Percentiles rank a stretch among this genome's conserved stretches.
Conservation (phyloP, 2,888 invertebrate species). For the Drosophila lacicola region DNA sequence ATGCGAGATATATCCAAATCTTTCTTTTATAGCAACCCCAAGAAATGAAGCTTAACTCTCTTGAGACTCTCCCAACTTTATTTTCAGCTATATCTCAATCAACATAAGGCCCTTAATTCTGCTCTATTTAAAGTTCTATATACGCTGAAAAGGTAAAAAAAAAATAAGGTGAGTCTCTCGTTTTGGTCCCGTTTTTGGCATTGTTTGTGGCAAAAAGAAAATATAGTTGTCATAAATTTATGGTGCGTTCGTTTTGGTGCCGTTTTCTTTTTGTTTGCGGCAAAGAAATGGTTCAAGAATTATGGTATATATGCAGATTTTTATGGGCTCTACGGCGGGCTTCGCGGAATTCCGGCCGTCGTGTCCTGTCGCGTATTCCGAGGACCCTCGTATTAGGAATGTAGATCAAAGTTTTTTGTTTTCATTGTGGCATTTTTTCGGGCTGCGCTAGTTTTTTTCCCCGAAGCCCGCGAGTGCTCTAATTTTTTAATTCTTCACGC, state of each 20-base stretch:
- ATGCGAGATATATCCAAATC: too few species aligned
- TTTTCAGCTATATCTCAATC: too few species aligned
- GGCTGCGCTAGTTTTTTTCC: slow-evolving; percentile 75
- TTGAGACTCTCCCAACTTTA: too few species aligned
- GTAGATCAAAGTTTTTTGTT: slow-evolving; percentile 84
- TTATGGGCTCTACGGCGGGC: slow-evolving; percentile 62
- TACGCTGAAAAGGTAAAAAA: slow-evolving; percentile 20
- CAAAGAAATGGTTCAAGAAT: slow-evolving; percentile 56
- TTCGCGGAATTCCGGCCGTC: slow-evolving; percentile 60
- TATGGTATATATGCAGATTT: slow-evolving; percentile 73
- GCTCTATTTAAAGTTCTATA: too few species aligned
- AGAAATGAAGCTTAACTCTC: too few species aligned
- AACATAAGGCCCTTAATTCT: too few species aligned
- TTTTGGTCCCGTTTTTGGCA: slow-evolving; percentile 21
- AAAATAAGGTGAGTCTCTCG: neutral
- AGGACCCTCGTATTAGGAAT: slow-evolving; percentile 75
- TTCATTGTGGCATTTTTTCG: slow-evolving; percentile 64
- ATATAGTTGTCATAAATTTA: slow-evolving; percentile 66
- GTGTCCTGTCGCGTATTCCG: slow-evolving; percentile 70
- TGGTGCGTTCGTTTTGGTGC: slow-evolving; percentile 64
- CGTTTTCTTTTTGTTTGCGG: slow-evolving; percentile 56
- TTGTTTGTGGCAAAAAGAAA: slow-evolving; percentile 15
- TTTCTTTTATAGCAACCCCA: too few species aligned
- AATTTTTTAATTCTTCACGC: slow-evolving; percentile 81
- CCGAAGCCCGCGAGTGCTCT: slow-evolving; percentile 73